These are phyloP conservation scores for Jordanella pulchra DNA, from an alignment of 2,797 vertebrate genomes.

Conservation along the genomic window DNA sequence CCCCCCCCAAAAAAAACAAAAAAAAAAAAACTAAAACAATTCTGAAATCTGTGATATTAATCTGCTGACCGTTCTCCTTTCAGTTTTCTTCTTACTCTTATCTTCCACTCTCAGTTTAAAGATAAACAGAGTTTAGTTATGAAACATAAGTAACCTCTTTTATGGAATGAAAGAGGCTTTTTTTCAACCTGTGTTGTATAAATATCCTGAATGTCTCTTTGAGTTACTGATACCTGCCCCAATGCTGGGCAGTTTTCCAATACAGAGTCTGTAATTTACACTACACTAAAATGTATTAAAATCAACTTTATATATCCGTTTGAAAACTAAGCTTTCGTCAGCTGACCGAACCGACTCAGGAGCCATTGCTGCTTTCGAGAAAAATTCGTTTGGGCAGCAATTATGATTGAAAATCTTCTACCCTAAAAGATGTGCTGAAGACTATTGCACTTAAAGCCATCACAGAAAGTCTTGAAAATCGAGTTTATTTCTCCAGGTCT, in stretches of 20 bases:
- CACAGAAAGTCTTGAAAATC: conserved; percentile 5
- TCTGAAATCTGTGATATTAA: background rate
- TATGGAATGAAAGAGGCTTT: conserved; percentile 1
- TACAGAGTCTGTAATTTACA: background rate
- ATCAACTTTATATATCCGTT: background rate
- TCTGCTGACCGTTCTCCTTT: conserved; percentile 23
- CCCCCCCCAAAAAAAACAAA: background rate
- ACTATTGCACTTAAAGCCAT: background rate
- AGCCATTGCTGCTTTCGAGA: too few species aligned
- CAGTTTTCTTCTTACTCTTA: conserved; percentile 35
- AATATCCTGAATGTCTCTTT: background rate
- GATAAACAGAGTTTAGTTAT: conserved; percentile 1
- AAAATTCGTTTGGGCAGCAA: too few species aligned
- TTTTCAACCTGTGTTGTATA: background rate
- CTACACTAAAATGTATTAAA: background rate
- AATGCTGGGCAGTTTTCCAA: background rate
- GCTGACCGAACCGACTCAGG: too few species aligned
- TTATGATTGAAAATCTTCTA: too few species aligned
- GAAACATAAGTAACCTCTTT: conserved; percentile 3
- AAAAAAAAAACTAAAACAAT: background rate
- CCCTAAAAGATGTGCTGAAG: background rate
- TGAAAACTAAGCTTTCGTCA: background rate
- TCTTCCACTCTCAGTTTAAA: conserved; percentile 10
- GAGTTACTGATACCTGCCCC: background rate
- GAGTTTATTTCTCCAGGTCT: conserved; percentile 75